Conservation (phyloP, 92 coral and sea anemone species). For the Bergia sp. region DNA sequence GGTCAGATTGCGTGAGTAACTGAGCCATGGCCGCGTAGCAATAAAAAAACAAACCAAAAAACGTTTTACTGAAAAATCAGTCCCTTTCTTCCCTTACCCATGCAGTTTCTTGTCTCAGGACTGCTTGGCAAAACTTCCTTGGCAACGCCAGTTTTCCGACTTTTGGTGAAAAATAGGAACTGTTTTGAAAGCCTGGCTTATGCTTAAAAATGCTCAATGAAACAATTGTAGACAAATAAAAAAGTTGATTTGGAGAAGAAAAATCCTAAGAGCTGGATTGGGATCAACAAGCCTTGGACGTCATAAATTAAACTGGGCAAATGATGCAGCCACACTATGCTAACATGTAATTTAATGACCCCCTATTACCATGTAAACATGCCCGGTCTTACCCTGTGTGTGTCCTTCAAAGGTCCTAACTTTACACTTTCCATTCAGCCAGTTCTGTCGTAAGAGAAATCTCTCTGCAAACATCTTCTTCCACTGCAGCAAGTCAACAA, state of each 20-base stretch:
- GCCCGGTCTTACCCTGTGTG: slow-evolving; percentile 75
- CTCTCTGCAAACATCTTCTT: slow-evolving; percentile 98
- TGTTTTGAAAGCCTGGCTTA: background rate
- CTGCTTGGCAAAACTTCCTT: background rate
- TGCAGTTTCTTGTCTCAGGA: background rate
- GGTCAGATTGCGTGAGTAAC: too few species aligned
- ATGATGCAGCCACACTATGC: too few species aligned
- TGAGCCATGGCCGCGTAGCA: too few species aligned
- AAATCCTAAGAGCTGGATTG: background rate
- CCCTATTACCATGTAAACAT: too few species aligned
- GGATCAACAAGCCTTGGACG: too few species aligned
- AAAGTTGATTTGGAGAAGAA: background rate
- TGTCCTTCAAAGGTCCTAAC: slow-evolving; percentile 96
- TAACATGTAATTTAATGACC: too few species aligned
- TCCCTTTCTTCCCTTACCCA: too few species aligned
- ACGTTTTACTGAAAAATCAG: too few species aligned
- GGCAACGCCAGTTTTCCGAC: background rate
- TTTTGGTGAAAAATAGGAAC: background rate
- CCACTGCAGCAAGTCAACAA: slow-evolving; percentile 67
- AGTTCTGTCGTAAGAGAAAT: slow-evolving; percentile 85
- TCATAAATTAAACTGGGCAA: too few species aligned
- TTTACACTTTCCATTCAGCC: slow-evolving; percentile 92
- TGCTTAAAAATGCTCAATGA: background rate
- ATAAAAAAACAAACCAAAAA: too few species aligned
- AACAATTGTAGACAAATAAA: too few species aligned